Conservation (phyloP, 2,113 vertebrate genomes). For the Sorex fumeus region DNA sequence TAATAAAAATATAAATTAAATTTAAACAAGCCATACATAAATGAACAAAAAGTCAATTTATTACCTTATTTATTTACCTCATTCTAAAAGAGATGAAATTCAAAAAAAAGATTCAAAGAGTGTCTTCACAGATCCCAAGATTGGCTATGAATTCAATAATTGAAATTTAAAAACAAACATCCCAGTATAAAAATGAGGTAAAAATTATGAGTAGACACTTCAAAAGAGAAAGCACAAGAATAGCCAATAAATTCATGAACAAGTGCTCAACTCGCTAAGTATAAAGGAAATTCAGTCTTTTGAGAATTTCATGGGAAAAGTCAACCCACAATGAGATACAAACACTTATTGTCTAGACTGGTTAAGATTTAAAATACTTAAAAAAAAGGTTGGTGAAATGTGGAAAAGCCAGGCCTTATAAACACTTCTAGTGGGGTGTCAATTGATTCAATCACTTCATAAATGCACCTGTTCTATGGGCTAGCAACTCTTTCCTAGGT, state of each 20-base stretch:
- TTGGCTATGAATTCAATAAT: neutral
- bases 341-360: neutral
- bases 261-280: neutral
- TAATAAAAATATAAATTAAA: neutral
- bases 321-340: neutral
- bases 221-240: neutral
- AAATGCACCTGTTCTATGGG: neutral
- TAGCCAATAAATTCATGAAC: conserved; percentile 25
- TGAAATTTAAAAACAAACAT: neutral
- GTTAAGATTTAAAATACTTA: neutral
- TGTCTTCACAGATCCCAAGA: neutral
- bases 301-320: neutral
- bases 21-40: neutral
- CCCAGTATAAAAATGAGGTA: neutral
- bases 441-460: neutral
- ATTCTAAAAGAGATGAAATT: neutral
- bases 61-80: neutral
- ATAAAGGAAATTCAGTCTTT: neutral
- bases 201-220: neutral
- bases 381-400: neutral
- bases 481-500: neutral
- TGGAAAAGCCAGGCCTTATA: neutral
- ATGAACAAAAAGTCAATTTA: neutral
- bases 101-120: neutral
- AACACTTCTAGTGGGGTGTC: neutral